Percentiles rank a stretch among this genome's conserved stretches.
Conservation (phyloP, 2,113 vertebrate species). For the Pollimyrus isidori region DNA sequence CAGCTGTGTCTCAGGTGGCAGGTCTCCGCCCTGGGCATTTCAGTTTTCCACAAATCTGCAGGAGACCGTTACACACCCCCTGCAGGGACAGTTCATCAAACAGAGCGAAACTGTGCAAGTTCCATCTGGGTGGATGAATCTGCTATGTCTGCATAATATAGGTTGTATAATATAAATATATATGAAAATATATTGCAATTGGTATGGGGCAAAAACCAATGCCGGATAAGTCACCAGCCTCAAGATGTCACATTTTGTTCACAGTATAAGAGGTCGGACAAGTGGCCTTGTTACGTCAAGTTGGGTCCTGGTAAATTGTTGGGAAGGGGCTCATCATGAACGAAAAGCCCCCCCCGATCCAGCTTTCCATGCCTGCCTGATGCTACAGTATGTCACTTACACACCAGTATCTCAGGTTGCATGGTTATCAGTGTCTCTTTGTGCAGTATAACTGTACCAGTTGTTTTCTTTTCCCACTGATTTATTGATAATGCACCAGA, state of each 20-base stretch:
- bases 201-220: neutral
- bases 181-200: neutral
- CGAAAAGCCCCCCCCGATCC: neutral
- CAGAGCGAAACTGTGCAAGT: neutral
- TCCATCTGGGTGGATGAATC: neutral
- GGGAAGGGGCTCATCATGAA: neutral
- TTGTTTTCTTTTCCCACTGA: neutral
- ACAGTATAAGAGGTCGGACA: neutral
- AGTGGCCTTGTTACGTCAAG: neutral
- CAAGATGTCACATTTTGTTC: too few relatives aligned
- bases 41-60: neutral
- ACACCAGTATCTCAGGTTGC: neutral
- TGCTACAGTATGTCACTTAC: neutral
- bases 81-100: neutral
- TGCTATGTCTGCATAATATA: neutral
- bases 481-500: neutral
- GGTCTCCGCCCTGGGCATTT: neutral
- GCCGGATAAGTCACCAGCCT: neutral
- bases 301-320: neutral
- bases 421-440: neutral
- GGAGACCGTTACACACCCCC: neutral
- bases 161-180: neutral
- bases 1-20: neutral
- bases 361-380: neutral
- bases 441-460: neutral